Percentiles rank a stretch among this genome's conserved stretches.
phyloP scores from a whole-genome alignment of 2,888 invertebrate species.

The Cephalotes varians region DNA sequence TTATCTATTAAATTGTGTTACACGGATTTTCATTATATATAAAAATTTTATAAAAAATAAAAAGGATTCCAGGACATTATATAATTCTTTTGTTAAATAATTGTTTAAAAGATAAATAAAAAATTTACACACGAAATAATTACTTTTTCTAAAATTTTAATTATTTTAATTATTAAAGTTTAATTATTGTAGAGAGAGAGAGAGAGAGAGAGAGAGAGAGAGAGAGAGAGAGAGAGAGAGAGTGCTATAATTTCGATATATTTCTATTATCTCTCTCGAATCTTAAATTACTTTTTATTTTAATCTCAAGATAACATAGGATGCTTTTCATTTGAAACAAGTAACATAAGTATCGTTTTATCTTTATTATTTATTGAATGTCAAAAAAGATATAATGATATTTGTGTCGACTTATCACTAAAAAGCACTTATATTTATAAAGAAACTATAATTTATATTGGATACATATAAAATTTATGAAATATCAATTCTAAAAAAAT shows the following conservation, averaged over 20 bases:
- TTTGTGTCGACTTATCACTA: too few relatives aligned
- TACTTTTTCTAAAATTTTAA: background rate
- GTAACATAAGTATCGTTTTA: too few relatives aligned
- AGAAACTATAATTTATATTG: background rate
- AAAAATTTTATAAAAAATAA: background rate
- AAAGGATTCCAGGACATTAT: background rate
- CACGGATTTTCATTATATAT: background rate
- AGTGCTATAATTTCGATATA: too few relatives aligned
- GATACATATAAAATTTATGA: background rate
- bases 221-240: too few relatives aligned
- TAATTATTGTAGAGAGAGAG: too few relatives aligned
- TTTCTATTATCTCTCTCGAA: too few relatives aligned
- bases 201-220: too few relatives aligned
- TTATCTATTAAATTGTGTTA: background rate
- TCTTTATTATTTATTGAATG: too few relatives aligned
- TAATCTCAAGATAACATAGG: background rate
- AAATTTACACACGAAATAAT: background rate
- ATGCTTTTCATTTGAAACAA: too few relatives aligned
- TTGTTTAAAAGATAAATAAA: background rate
- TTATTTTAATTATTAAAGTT: background rate
- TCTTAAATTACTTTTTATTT: constrained; percentile 5
- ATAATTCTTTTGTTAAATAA: background rate
- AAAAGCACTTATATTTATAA: background rate
- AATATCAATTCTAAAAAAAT: background rate
- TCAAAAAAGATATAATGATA: too few relatives aligned